These are phyloP conservation scores for Trilocha varians DNA, from an alignment of 2,888 invertebrate genomes.

Conservation along the genomic window DNA sequence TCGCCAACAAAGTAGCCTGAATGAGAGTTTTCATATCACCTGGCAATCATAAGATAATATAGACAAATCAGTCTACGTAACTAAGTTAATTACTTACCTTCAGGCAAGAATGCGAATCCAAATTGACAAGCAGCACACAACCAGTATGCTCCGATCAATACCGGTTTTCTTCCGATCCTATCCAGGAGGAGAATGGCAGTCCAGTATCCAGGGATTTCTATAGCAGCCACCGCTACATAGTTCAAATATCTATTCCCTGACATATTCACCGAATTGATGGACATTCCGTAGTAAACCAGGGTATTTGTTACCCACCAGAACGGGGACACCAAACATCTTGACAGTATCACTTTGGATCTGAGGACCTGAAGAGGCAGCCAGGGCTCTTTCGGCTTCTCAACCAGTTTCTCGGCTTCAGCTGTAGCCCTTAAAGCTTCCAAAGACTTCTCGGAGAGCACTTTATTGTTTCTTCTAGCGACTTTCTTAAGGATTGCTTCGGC, in stretches of 20 bases:
- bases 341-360: conserved; percentile 32
- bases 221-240: conserved; percentile 72
- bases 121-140: conserved; percentile 73
- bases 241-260: conserved; percentile 76
- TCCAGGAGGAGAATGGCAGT: conserved; percentile 72
- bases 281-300: conserved; percentile 77
- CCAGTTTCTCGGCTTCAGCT: conserved; percentile 32
- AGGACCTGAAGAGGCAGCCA: conserved; percentile 45
- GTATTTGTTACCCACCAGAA: conserved; percentile 77
- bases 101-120: conserved; percentile 68
- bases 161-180: conserved; percentile 71
- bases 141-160: conserved; percentile 70
- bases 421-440: conserved; percentile 30
- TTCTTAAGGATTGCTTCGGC: conserved; percentile 75
- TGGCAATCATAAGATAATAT: not conserved
- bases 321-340: conserved; percentile 38
- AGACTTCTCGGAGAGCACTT: conserved; percentile 40
- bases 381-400: conserved; percentile 27
- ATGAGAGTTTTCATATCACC: too few relatives aligned
- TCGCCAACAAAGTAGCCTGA: too few relatives aligned
- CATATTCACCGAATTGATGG: conserved; percentile 75
- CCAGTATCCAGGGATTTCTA: conserved; percentile 80
- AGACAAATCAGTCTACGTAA: not conserved
- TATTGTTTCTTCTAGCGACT: conserved; percentile 75
- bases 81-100: conserved; percentile 34